Evolutionary conservation across 1,140 invertebrate genomes (phyloP), one percentile per base, ranked within the genome.

Genomic region (Drosophila pandora): DNA sequence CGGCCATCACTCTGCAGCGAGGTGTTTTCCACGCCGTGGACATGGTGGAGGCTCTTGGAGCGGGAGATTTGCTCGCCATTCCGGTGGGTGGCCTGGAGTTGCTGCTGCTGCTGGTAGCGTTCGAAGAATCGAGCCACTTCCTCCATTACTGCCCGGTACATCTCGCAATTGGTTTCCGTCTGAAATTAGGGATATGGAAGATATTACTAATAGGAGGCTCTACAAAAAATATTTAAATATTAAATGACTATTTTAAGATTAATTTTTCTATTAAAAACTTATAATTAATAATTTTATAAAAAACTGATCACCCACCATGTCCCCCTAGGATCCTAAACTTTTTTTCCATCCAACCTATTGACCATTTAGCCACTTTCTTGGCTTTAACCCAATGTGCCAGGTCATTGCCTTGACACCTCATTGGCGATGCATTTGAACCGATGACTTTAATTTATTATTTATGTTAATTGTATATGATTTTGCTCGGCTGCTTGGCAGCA

Each of bases 91-190:
- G 76, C 75, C 32, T 83, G 83, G 2, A 48, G 59, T 12, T 67
- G 71, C 0, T 81, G 79, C 41, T 79, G 81, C 25, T 79, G 62
- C 41, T 92, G 92, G 8, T 95, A 94, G 90, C 95, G 94, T 79
- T 95, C 95, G 72, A 96, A 91, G 90, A 96, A 96, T 30, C 94
- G 94, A 13, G 95, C 94, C 43, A 96, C 95, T 92, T 96, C 95
- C 88, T 95, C 95, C 93, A 96, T 94, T 67, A 96, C 93, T 9
- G 95, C 95, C 76, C 95, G 94, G 90, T 96, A 96, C 95, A 96
- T 96, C 90, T 95, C 94, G 69, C 95, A 93, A 90, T 94, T 96
- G 22, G 95, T 93, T 91, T 96, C 95, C 70, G 94, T 95, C 95
- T 96, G 92, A 3, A 50, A 53, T 30, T 12, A 0, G 3, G 9